Percentiles rank a stretch among this genome's conserved stretches.
Evolutionary conservation across 2,888 invertebrate species (phyloP).

Genomic region (Nebria salina): DNA sequence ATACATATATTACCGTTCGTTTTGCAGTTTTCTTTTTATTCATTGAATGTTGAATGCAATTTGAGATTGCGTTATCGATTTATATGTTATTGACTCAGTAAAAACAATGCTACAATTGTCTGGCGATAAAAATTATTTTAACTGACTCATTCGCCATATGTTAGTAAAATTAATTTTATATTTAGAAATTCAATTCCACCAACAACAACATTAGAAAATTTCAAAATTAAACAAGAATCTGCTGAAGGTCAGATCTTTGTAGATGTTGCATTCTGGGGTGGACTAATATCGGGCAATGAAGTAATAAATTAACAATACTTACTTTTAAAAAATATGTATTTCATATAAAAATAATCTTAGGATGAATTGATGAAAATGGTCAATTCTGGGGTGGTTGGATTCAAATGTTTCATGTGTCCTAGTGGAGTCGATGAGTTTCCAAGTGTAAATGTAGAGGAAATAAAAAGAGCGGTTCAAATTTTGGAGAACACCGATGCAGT

Average conservation of each 20-base stretch:
- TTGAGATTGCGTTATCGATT: background rate
- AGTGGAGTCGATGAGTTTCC: constrained; percentile 77
- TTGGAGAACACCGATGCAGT: constrained; percentile 70
- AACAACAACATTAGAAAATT: constrained; percentile 71
- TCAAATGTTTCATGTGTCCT: constrained; percentile 77
- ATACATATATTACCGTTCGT: no score
- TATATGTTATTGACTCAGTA: background rate
- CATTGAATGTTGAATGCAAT: background rate
- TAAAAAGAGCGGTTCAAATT: constrained; percentile 68
- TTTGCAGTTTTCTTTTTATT: no score
- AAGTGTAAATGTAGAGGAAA: constrained; percentile 67
- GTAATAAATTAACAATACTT: constrained; percentile 56
- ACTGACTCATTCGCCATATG: no score
- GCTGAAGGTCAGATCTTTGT: constrained; percentile 70
- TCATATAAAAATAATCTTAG: constrained; percentile 57
- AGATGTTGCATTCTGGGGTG: constrained; percentile 84
- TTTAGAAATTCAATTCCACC: constrained; percentile 77
- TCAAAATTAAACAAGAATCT: constrained; percentile 69
- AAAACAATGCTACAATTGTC: no score
- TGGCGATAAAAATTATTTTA: no score
- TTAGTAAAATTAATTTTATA: background rate
- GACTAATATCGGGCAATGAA: constrained; percentile 75
- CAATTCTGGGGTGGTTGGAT: constrained; percentile 75
- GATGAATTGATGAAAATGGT: constrained; percentile 68
- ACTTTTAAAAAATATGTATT: background rate